These are phyloP conservation scores for Hyalella azteca DNA, from an alignment of 2,888 invertebrate species.

Conservation along the genomic window DNA sequence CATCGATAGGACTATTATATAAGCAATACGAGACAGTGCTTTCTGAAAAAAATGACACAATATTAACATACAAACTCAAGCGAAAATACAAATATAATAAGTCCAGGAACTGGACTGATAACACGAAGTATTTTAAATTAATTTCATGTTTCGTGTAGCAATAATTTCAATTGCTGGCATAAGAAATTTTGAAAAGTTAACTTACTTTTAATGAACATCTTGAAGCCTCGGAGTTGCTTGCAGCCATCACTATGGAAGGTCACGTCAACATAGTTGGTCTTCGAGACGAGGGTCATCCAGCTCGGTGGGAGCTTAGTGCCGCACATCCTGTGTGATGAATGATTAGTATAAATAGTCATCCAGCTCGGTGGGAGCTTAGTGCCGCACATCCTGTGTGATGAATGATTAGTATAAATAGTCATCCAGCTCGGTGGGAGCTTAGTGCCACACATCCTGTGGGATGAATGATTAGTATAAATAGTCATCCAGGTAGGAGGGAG, in stretches of 20 bases:
- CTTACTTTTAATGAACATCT: constrained; percentile 38
- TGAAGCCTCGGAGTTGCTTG: constrained; percentile 40
- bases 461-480: neutral
- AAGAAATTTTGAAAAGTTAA: no score
- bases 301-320: constrained; percentile 44
- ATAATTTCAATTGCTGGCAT: neutral
- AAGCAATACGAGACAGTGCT: no score
- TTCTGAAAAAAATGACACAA: no score
- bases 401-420: neutral
- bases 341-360: neutral
- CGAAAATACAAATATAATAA: no score
- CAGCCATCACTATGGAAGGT: constrained; percentile 40
- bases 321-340: constrained; percentile 36
- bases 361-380: constrained; percentile 34
- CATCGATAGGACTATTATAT: no score
- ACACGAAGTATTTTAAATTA: no score
- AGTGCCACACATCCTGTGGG: constrained; percentile 42
- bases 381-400: constrained; percentile 43
- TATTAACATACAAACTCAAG: no score
- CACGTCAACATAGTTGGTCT: constrained; percentile 23
- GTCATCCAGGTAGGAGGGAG: neutral
- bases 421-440: constrained; percentile 42
- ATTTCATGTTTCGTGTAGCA: no score
- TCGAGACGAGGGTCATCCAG: constrained; percentile 39
- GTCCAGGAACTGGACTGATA: no score